A percentile compares a stretch with the other conserved stretches of the same genome.
Evolutionary conservation across 2,113 vertebrate genomes (phyloP).

Genomic region (Sturnus vulgaris): DNA sequence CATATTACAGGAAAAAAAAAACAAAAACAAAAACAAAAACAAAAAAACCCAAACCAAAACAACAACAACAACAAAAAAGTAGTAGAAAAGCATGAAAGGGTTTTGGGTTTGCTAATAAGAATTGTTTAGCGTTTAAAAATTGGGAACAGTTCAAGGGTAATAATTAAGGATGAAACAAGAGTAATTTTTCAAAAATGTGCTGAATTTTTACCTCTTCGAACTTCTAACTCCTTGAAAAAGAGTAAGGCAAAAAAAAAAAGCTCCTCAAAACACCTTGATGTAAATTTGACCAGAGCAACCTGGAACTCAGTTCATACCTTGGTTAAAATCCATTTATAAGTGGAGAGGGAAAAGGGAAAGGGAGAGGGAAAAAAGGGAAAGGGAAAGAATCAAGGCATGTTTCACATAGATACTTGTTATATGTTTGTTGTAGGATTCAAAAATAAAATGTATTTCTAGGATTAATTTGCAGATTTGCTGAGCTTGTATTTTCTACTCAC

Average conservation of each 20-base stretch:
- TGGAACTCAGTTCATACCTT: neutral
- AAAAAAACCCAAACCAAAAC: neutral
- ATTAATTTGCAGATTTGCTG: neutral
- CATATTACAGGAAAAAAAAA: neutral
- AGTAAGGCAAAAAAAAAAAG: neutral
- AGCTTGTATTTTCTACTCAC: neutral
- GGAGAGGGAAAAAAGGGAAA: neutral
- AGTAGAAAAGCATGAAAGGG: fast-evolving
- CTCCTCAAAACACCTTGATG: neutral
- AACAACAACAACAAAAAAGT: too few species aligned
- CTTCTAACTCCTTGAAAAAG: neutral
- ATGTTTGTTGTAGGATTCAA: neutral
- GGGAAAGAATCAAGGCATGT: neutral
- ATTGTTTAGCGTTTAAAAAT: neutral
- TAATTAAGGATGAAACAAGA: neutral
- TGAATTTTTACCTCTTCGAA: neutral
- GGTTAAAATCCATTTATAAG: neutral
- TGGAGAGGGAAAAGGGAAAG: too few species aligned
- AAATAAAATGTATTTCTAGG: neutral
- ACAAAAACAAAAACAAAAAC: too few species aligned
- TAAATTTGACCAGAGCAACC: neutral
- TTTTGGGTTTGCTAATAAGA: neutral
- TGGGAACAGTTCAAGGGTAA: neutral
- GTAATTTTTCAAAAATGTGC: fast-evolving
- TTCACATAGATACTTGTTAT: neutral